phyloP scores from a whole-genome alignment of 2,888 invertebrate species.

The Chloroclystis v-ata region DNA sequence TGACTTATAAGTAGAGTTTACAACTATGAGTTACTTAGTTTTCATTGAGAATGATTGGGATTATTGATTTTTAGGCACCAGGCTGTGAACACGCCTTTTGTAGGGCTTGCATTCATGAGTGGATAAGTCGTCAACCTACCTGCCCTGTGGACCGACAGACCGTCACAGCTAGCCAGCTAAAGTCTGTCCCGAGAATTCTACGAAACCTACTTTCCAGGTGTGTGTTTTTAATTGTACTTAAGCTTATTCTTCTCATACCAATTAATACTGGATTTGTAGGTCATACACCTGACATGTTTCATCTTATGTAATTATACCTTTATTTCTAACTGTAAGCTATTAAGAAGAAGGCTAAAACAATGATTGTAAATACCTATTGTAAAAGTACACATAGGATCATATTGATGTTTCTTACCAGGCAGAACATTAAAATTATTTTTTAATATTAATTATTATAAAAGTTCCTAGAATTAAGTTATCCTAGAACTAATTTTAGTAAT shows the following conservation, averaged over 20 bases:
- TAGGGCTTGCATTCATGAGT: conserved; percentile 94
- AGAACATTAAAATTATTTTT: no score
- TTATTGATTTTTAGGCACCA: conserved; percentile 82
- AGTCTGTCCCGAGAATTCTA: conserved; percentile 95
- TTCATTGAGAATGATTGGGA: neutral
- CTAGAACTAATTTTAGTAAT: neutral
- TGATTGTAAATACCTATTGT: no score
- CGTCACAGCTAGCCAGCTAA: conserved; percentile 91
- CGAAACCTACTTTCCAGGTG: conserved; percentile 93
- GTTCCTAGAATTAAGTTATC: neutral
- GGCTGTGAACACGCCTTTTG: conserved; percentile 98
- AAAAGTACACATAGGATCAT: no score
- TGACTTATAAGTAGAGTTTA: conserved; percentile 1
- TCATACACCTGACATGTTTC: conserved; percentile 32
- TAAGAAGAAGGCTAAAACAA: neutral
- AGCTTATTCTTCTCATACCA: conserved; percentile 28
- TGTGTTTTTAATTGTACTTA: conserved; percentile 9
- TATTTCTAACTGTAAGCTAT: neutral
- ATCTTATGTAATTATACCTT: conserved; percentile 32
- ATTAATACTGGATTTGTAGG: conserved; percentile 34
- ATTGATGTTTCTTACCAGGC: no score
- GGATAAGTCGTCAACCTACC: conserved; percentile 95
- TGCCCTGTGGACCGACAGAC: conserved; percentile 96
- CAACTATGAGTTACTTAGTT: neutral
- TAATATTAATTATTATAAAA: no score